Evolutionary conservation across 2,113 vertebrate genomes (phyloP), one percentile per base, ranked within the genome.

Genomic region (Hemibagrus wyckioides): DNA sequence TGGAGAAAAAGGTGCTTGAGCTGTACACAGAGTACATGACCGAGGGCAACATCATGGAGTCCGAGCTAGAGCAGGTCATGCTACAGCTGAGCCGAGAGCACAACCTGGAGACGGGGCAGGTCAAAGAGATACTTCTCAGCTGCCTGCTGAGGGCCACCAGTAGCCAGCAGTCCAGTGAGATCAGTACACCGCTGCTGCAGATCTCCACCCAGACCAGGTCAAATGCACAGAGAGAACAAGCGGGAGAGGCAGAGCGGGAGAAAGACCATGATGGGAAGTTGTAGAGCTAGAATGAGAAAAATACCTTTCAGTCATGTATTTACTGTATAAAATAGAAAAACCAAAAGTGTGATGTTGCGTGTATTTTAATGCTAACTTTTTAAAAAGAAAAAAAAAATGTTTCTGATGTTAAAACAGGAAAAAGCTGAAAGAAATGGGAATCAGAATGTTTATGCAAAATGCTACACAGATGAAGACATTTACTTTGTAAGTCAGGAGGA

Each of bases 41-140:
- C 95, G 97, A 99, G 85, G 89, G 91, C 1, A 85, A 90, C 54
- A 95, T 99, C 90, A 94, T 99, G 92, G 96, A 94, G 56, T 99
- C 97, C 0, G 97, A 99, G 90, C 93, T 99, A 54, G 97, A 99
- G 92, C 97, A 98, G 92, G 97, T 99, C 92, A 99, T 96, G 80
- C 90, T 95, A 87, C 97, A 97, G 92, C 93, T 99, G 88, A 99
- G 96, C 33, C 94, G 95, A 77, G 98, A 98, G 73, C 96, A 96
- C 85, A 97, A 99, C 56, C 93, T 99, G 92, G 97, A 98, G 90
- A 94, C 97, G 0, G 92, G 94, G 21, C 94, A 96, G 91, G 97
- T 97, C 90, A 99, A 97, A 86, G 98, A 99, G 93, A 97, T 99
- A 93, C 96, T 99, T 77, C 95, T 99, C 80, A 97, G 94, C 92